These are phyloP conservation scores for Lepus timidus DNA, from an alignment of 2,113 vertebrate genomes.

Conservation along the genomic window DNA sequence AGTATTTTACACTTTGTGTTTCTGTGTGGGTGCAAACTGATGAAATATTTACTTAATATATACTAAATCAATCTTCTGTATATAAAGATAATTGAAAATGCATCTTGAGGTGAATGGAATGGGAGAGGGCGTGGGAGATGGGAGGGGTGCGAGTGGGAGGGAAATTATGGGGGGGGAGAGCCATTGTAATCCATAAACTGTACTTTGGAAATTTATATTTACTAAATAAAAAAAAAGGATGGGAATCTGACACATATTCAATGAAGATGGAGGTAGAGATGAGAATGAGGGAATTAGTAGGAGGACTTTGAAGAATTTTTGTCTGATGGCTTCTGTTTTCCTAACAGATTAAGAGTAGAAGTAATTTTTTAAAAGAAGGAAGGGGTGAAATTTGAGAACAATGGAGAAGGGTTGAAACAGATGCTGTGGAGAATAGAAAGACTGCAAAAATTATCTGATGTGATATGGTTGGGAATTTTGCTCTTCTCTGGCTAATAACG, in stretches of 20 bases:
- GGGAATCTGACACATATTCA: not conserved
- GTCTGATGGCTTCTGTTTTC: not conserved
- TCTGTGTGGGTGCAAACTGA: no score
- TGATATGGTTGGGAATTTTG: constrained; percentile 15
- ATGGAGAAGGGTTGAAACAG: not conserved
- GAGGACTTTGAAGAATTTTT: not conserved
- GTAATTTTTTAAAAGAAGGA: not conserved
- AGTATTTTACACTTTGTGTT: no score
- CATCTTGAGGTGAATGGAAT: no score
- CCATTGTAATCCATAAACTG: no score
- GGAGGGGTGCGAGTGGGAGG: no score
- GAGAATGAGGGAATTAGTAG: not conserved
- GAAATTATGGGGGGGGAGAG: no score
- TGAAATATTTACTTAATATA: no score
- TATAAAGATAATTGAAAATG: no score
- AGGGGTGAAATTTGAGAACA: not conserved
- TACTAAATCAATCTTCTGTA: no score
- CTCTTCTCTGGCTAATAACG: constrained; percentile 27
- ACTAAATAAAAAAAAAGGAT: not conserved
- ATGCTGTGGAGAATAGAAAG: not conserved
- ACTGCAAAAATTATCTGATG: not conserved
- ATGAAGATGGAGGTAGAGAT: not conserved
- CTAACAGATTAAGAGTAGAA: not conserved
- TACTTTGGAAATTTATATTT: no score
- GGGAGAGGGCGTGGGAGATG: no score